These are phyloP conservation scores for Tuta absoluta DNA, from an alignment of 2,888 invertebrate species.

Conservation along the genomic window DNA sequence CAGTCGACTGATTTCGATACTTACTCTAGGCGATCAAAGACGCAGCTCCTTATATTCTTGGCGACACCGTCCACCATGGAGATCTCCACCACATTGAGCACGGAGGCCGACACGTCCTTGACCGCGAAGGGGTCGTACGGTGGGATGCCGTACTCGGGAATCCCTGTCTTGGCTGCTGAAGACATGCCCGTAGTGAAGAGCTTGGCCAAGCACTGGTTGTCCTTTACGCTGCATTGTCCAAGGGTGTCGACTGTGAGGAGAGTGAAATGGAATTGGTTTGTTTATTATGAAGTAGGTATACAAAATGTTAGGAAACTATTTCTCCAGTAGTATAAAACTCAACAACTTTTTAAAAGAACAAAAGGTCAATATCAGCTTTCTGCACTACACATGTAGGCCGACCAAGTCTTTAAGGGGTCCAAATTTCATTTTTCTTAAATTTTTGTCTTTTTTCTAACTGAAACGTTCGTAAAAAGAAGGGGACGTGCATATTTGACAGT, in stretches of 20 bases:
- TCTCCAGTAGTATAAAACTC: too few relatives aligned
- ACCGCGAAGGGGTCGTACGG: constrained; percentile 49
- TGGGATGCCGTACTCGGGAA: constrained; percentile 46
- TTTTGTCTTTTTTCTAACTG: too few relatives aligned
- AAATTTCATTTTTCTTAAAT: too few relatives aligned
- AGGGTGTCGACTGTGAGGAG: constrained; percentile 17
- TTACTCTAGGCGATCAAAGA: constrained; percentile 40
- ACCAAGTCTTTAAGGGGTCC: too few relatives aligned
- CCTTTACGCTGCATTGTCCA: constrained; percentile 5
- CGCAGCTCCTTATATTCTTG: constrained; percentile 48
- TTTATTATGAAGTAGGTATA: too few relatives aligned
- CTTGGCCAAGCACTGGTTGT: constrained; percentile 8
- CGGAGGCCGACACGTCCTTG: neutral
- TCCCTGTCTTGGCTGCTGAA: constrained; percentile 42
- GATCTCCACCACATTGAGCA: constrained; percentile 33
- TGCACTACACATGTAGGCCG: too few relatives aligned
- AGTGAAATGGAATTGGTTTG: neutral
- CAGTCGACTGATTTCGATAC: too few relatives aligned
- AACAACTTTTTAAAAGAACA: too few relatives aligned
- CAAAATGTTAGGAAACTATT: too few relatives aligned
- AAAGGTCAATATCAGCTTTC: too few relatives aligned
- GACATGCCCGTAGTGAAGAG: constrained; percentile 38
- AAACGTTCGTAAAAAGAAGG: too few relatives aligned
- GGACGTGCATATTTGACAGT: too few relatives aligned
- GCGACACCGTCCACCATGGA: constrained; percentile 47